These are phyloP conservation scores for Phyllopteryx taeniolatus DNA, from an alignment of 2,113 vertebrate genomes.

Conservation along the genomic window DNA sequence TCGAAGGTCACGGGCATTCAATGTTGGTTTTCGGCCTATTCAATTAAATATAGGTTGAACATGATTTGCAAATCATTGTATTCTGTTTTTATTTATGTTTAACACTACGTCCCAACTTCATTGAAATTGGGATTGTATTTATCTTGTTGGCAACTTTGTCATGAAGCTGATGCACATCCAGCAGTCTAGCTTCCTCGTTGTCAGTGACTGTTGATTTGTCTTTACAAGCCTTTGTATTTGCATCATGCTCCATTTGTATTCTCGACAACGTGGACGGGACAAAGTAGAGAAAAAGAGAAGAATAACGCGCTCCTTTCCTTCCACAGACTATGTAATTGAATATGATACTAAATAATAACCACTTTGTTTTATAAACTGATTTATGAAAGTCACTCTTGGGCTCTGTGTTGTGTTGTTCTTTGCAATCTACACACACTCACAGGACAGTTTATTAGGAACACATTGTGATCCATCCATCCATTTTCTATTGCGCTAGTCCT, in stretches of 20 bases:
- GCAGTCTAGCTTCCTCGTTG: constrained; percentile 58
- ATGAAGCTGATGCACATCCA: constrained; percentile 50
- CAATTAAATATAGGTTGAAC: no score
- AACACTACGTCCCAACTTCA: no score
- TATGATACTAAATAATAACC: constrained; percentile 74
- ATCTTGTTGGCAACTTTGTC: constrained; percentile 6
- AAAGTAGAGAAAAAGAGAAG: constrained; percentile 20
- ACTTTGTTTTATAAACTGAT: constrained; percentile 72
- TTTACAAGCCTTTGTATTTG: constrained; percentile 76
- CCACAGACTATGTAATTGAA: constrained; percentile 62
- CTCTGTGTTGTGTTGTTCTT: constrained; percentile 6
- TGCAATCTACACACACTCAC: background rate
- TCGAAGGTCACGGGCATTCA: no score
- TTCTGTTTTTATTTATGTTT: no score
- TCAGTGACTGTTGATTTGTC: constrained; percentile 55
- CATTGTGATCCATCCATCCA: background rate
- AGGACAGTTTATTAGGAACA: background rate
- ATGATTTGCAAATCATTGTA: no score
- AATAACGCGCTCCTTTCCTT: constrained; percentile 65
- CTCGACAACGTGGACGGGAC: constrained; percentile 43
- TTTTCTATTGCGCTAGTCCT: no score
- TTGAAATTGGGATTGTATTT: no score
- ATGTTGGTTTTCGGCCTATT: no score
- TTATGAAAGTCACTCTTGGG: constrained; percentile 41
- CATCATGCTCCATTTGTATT: constrained; percentile 73